Percentiles rank a stretch among this genome's conserved stretches.
These are phyloP conservation scores for Gallinago stenura DNA, from an alignment of 2,797 vertebrate genomes.

Conservation along the genomic window DNA sequence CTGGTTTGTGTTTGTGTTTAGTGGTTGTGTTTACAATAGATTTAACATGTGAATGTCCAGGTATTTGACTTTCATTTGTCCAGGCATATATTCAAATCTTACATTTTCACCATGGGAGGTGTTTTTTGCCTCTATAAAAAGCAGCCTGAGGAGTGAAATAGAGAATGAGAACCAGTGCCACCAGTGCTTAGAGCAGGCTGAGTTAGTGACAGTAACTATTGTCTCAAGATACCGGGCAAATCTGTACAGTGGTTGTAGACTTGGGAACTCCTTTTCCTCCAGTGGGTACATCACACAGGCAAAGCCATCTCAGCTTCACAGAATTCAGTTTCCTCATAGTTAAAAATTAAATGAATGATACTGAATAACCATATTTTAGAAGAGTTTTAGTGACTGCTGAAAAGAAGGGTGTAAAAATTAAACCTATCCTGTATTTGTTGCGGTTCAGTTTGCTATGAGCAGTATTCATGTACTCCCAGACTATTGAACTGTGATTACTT, in stretches of 20 bases:
- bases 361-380: neutral
- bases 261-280: neutral
- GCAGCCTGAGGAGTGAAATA: neutral
- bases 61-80: neutral
- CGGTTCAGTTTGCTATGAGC: neutral
- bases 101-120: neutral
- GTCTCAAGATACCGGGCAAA: neutral
- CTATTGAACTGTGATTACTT: neutral
- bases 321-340: neutral
- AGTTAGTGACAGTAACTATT: neutral
- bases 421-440: neutral
- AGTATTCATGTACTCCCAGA: neutral
- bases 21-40: neutral
- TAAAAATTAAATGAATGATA: neutral
- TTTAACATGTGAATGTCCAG: neutral
- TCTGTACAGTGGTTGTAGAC: neutral
- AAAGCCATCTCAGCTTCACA: neutral
- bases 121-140: neutral
- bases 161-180: neutral
- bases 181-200: neutral
- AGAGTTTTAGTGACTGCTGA: neutral
- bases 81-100: neutral
- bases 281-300: neutral
- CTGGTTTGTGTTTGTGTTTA: neutral
- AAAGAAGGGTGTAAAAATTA: neutral